Evolutionary conservation across 2,888 invertebrate species (phyloP).

Genomic region (Drosophila borealis): DNA sequence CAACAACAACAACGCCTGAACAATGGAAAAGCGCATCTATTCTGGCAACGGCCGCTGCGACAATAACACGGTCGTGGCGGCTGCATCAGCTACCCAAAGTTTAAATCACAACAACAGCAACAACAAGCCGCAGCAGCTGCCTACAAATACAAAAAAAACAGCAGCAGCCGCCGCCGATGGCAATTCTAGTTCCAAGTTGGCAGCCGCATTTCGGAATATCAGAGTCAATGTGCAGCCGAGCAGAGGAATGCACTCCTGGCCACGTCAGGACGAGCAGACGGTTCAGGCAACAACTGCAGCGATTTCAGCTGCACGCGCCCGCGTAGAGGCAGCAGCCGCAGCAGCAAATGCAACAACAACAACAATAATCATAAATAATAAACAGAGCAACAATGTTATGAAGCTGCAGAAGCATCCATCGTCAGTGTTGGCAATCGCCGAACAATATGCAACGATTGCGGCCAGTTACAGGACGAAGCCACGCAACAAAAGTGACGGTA

Average conservation of each 20-base stretch:
- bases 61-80: slow-evolving; percentile 11
- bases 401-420: slow-evolving; percentile 26
- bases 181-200: slow-evolving; percentile 48
- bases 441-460: slow-evolving; percentile 14
- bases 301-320: slow-evolving; percentile 16
- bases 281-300: slow-evolving; percentile 13
- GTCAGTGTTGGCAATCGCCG: slow-evolving; percentile 9
- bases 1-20: slow-evolving; percentile 20
- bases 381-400: slow-evolving; percentile 14
- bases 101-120: slow-evolving; percentile 14
- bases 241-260: slow-evolving; percentile 47
- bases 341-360: slow-evolving; percentile 2
- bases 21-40: slow-evolving; percentile 42
- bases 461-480: slow-evolving; percentile 48
- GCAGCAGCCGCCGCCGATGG: slow-evolving; percentile 13
- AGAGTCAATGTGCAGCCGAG: slow-evolving; percentile 38
- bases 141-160: slow-evolving; percentile 4
- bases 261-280: slow-evolving; percentile 28
- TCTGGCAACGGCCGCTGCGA: slow-evolving; percentile 23
- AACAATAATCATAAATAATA: slow-evolving; percentile 8
- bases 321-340: slow-evolving; percentile 16
- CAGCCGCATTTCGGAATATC: slow-evolving; percentile 46
- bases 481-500: slow-evolving; percentile 79
- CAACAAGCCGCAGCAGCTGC: slow-evolving; percentile 6
- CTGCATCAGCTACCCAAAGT: slow-evolving; percentile 28